A percentile compares a stretch with the other conserved stretches of the same genome.
Conservation (phyloP, 2,888 invertebrate genomes). For the Bellardia bayeri region DNA sequence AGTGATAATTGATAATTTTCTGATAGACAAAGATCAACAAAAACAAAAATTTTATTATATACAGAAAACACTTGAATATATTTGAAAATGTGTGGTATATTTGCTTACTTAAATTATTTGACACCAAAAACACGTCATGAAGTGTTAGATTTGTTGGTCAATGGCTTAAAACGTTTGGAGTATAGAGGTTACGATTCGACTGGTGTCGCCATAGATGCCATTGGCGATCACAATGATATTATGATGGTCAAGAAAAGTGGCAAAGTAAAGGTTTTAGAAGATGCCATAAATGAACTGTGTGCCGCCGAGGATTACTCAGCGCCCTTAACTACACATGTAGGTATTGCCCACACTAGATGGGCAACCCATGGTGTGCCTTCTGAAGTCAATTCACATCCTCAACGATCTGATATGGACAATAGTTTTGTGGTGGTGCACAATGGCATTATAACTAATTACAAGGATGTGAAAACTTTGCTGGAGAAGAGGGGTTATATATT, state of each 20-base stretch:
- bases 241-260: conserved; percentile 95
- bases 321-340: conserved; percentile 93
- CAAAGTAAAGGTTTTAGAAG: conserved; percentile 96
- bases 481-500: conserved; percentile 95
- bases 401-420: conserved; percentile 94
- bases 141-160: conserved; percentile 96
- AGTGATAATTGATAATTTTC: background rate
- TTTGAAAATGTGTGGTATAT: conserved; percentile 90
- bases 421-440: conserved; percentile 97
- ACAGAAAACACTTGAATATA: background rate
- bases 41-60: background rate
- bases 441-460: conserved; percentile 99
- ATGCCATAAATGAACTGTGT: conserved; percentile 89
- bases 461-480: conserved; percentile 95
- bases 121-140: conserved; percentile 97
- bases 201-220: conserved; percentile 94
- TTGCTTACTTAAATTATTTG: conserved; percentile 99
- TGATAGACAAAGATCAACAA: background rate
- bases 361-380: conserved; percentile 99
- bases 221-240: conserved; percentile 89
- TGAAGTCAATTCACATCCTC: conserved; percentile 97
- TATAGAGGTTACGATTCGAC: conserved; percentile 99
- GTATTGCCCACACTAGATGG: conserved; percentile 99
- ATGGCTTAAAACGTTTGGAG: conserved; percentile 97
- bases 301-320: conserved; percentile 88